These are phyloP conservation scores for Nephrotoma appendiculata DNA, from an alignment of 2,888 invertebrate species.

Conservation along the genomic window DNA sequence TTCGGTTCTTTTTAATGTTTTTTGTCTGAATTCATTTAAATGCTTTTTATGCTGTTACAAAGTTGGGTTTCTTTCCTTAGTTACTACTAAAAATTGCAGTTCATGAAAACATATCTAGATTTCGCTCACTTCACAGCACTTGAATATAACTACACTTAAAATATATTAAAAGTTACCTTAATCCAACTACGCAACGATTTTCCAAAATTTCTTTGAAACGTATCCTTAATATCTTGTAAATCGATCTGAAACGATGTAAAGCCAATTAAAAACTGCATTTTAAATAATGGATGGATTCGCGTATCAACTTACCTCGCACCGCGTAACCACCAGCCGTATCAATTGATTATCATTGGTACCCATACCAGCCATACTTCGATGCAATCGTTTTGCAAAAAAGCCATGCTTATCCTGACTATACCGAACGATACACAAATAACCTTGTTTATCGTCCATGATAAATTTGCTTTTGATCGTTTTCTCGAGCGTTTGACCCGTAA, in stretches of 20 bases:
- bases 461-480: conserved; percentile 70
- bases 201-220: conserved; percentile 58
- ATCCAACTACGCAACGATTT: conserved; percentile 67
- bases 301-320: conserved; percentile 41
- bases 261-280: background rate
- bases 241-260: conserved; percentile 40
- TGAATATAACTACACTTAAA: background rate
- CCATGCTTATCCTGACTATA: conserved; percentile 63
- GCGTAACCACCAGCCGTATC: conserved; percentile 70
- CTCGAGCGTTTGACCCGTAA: conserved; percentile 67
- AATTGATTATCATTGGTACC: conserved; percentile 80
- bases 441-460: conserved; percentile 67
- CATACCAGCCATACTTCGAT: conserved; percentile 78
- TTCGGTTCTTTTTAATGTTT: too few relatives aligned
- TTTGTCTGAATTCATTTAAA: too few relatives aligned
- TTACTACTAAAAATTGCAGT: too few relatives aligned
- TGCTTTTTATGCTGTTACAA: too few relatives aligned
- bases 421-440: conserved; percentile 65
- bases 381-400: conserved; percentile 75
- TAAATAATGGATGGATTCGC: background rate
- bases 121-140: too few relatives aligned
- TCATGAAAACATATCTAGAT: too few relatives aligned
- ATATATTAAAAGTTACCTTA: conserved; percentile 24
- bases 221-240: conserved; percentile 68
- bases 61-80: too few relatives aligned